These are phyloP conservation scores for Pelecanus crispus DNA, from an alignment of 2,113 vertebrate species.

Conservation along the genomic window DNA sequence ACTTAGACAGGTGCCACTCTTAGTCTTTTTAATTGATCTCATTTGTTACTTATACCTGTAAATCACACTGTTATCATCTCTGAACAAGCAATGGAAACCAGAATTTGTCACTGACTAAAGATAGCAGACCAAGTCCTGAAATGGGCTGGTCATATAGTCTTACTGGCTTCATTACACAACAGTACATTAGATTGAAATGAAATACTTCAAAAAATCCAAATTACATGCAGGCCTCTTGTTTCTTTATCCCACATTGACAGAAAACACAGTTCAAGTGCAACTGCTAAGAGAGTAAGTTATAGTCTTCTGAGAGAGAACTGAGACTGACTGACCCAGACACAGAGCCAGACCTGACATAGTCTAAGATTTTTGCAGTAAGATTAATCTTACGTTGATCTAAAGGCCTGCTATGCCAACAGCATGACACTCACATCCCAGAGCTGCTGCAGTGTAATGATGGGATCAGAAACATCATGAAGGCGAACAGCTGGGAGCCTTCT, in stretches of 20 bases:
- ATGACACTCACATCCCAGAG: not conserved
- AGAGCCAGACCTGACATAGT: not conserved
- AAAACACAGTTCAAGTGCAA: slow-evolving; percentile 84
- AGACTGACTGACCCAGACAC: slow-evolving; percentile 3
- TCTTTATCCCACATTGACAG: slow-evolving; percentile 83
- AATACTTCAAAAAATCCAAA: slow-evolving; percentile 89
- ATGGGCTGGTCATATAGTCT: slow-evolving; percentile 76
- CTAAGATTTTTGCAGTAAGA: slow-evolving; percentile 10
- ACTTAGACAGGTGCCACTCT: slow-evolving; percentile 86
- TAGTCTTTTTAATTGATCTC: slow-evolving; percentile 95
- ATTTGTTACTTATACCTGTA: slow-evolving; percentile 96
- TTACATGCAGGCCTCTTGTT: slow-evolving; percentile 91
- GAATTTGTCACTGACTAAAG: slow-evolving; percentile 73
- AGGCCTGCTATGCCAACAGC: not conserved
- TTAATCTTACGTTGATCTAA: slow-evolving; percentile 4
- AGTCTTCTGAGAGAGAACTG: not conserved
- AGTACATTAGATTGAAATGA: slow-evolving; percentile 84
- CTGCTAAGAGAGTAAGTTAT: slow-evolving; percentile 15
- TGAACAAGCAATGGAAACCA: slow-evolving; percentile 76
- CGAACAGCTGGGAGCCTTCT: not conserved
- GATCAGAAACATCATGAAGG: not conserved
- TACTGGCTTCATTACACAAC: slow-evolving; percentile 84
- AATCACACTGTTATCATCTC: slow-evolving; percentile 86
- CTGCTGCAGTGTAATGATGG: not conserved
- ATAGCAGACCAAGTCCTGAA: slow-evolving; percentile 66